phyloP scores from a whole-genome alignment of 2,113 vertebrate species.

The Puffinus mauretanicus region DNA sequence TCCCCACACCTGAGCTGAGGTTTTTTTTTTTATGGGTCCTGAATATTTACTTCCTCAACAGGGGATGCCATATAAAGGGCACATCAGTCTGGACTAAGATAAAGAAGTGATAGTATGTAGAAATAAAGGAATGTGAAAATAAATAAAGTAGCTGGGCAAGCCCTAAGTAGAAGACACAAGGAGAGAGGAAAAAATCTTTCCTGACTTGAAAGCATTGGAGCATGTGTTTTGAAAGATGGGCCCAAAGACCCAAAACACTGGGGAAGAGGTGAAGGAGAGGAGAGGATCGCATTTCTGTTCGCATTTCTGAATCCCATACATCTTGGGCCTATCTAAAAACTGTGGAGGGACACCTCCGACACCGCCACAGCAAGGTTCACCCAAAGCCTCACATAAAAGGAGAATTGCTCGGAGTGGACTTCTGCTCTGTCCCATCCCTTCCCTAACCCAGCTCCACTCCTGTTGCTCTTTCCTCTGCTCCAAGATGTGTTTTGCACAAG shows the following conservation, averaged over 20 bases:
- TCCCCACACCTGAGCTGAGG: neutral
- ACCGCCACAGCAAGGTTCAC: neutral
- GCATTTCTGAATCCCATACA: neutral
- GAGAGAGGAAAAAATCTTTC: neutral
- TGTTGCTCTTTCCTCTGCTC: neutral
- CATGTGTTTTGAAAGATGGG: neutral
- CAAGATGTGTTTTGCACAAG: neutral
- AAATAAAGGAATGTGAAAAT: neutral
- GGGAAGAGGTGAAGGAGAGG: neutral
- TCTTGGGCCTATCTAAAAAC: neutral
- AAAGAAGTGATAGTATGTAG: neutral
- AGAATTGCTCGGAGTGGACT: neutral
- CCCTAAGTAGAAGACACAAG: neutral
- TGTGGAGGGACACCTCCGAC: neutral
- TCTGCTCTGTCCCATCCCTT: neutral
- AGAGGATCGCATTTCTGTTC: rapidly evolving
- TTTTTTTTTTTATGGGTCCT: neutral
- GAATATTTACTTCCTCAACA: neutral
- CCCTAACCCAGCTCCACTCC: neutral
- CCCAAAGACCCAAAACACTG: neutral
- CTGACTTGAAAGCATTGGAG: neutral
- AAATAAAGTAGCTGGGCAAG: neutral
- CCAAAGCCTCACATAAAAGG: neutral
- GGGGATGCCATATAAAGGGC: neutral
- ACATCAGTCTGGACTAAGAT: neutral